Evolutionary conservation across 2,888 invertebrate genomes (phyloP).

Genomic region (Mesoligia furuncula): DNA sequence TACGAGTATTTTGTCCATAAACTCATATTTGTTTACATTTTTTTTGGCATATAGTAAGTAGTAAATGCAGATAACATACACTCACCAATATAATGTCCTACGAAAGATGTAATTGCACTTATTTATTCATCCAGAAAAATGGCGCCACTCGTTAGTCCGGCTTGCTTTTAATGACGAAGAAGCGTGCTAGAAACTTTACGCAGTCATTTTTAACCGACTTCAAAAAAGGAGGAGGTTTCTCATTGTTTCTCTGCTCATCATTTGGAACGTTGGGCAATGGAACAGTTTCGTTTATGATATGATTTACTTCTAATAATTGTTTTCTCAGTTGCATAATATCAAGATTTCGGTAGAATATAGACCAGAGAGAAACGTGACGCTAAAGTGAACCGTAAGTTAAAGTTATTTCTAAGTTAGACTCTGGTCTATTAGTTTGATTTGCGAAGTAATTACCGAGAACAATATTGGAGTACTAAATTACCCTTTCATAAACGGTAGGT

Average conservation of each 20-base stretch:
- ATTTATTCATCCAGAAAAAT: background rate
- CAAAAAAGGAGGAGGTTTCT: too few species aligned
- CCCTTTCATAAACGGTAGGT: slow-evolving; percentile 49
- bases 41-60: too few species aligned
- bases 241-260: background rate
- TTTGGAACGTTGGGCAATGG: background rate
- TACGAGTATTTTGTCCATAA: too few species aligned
- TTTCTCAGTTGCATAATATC: background rate
- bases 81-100: background rate
- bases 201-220: background rate
- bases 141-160: background rate
- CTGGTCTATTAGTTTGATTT: slow-evolving; percentile 34
- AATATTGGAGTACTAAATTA: slow-evolving; percentile 57
- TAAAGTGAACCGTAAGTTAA: slow-evolving; percentile 11
- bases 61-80: background rate
- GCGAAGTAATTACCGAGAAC: slow-evolving; percentile 46
- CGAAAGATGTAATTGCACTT: background rate
- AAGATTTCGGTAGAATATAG: background rate
- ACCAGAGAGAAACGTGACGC: slow-evolving; percentile 16
- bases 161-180: background rate
- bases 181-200: background rate
- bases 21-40: too few species aligned
- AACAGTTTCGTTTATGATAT: background rate
- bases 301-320: background rate
- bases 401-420: slow-evolving; percentile 26